These are phyloP conservation scores for Chorisops tibialis DNA, from an alignment of 2,888 invertebrate species.

Conservation along the genomic window DNA sequence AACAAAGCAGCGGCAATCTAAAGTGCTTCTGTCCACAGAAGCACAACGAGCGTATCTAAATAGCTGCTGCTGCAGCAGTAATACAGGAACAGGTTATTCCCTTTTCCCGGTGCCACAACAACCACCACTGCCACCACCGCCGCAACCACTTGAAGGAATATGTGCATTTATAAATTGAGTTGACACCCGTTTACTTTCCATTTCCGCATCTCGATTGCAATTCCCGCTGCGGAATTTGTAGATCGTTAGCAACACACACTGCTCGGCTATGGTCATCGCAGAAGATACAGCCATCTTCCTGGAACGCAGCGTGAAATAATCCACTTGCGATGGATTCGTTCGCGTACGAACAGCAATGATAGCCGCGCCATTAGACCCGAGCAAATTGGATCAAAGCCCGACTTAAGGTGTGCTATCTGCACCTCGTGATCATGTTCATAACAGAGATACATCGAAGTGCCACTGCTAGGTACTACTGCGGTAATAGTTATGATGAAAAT, in stretches of 20 bases:
- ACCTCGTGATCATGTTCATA: too few relatives aligned
- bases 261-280: background rate
- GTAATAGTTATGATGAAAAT: too few relatives aligned
- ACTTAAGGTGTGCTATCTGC: background rate
- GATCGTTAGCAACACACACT: constrained; percentile 23
- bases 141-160: too few relatives aligned
- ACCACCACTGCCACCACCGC: too few relatives aligned
- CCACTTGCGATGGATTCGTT: background rate
- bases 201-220: constrained; percentile 21
- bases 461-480: too few relatives aligned
- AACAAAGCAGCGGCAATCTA: too few relatives aligned
- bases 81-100: too few relatives aligned
- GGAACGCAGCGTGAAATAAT: constrained; percentile 17
- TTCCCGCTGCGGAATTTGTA: constrained; percentile 16
- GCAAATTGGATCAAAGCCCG: constrained; percentile 4
- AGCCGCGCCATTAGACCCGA: constrained; percentile 9
- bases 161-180: constrained; percentile 8
- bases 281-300: background rate
- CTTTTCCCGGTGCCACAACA: too few relatives aligned
- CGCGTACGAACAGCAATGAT: background rate
- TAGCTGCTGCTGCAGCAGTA: too few relatives aligned
- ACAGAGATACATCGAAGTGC: too few relatives aligned
- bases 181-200: constrained; percentile 26
- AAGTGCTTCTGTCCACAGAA: too few relatives aligned
- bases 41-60: too few relatives aligned